Conservation (phyloP, 2,797 vertebrate species). For the Diglossa cyanea region DNA sequence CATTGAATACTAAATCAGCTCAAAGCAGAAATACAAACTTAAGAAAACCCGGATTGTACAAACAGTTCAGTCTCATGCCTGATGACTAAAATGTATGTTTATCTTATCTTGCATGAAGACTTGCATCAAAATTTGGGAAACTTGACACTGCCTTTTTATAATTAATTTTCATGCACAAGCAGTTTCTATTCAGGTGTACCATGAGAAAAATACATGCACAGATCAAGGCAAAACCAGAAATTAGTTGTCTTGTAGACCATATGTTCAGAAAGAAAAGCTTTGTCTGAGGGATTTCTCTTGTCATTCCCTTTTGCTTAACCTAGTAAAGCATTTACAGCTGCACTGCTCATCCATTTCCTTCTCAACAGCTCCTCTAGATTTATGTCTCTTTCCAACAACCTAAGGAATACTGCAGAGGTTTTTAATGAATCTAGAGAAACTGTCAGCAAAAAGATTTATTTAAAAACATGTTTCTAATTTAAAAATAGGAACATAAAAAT, state of each 20-base stretch:
- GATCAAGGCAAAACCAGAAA: not conserved
- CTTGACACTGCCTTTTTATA: not conserved
- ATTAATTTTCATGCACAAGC: not conserved
- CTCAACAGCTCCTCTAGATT: not conserved
- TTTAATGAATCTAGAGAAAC: not conserved
- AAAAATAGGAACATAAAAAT: not conserved
- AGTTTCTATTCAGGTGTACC: not conserved
- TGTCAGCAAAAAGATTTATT: not conserved
- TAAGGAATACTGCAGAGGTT: not conserved
- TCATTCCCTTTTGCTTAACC: not conserved
- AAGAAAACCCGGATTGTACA: not conserved
- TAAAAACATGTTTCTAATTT: not conserved
- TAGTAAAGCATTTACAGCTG: not conserved
- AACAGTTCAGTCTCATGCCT: not conserved
- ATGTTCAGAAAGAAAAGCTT: not conserved
- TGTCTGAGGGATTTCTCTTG: not conserved
- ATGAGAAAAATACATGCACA: not conserved
- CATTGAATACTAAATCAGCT: not conserved
- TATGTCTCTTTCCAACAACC: not conserved
- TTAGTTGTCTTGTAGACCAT: not conserved
- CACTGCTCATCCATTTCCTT: not conserved
- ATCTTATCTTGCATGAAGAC: not conserved
- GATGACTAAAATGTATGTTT: not conserved
- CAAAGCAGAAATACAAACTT: not conserved
- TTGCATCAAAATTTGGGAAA: not conserved